Evolutionary conservation across 2,888 invertebrate species (phyloP), one percentile per base, ranked within the genome.

Genomic region (Muschampia plurimacula): DNA sequence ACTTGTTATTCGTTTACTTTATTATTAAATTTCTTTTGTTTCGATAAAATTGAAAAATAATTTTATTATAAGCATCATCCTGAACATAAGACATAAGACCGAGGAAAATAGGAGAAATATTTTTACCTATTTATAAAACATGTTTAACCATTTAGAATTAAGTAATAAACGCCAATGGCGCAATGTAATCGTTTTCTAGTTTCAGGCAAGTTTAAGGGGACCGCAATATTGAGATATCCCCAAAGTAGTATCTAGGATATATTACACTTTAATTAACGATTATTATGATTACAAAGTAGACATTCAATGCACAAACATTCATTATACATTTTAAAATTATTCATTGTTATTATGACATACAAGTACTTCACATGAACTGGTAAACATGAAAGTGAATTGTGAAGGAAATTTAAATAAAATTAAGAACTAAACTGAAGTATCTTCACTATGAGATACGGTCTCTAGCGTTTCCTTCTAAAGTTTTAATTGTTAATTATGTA

Each of bases 281-380:
- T 66, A 67, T 72, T 62, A 72, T 44, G 49, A 66, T 66, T 71
- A 49, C 32, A 67, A 66, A 39, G 66, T 71, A 71, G 71, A 49
- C 66, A 67, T 72, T 72, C 66, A 66, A 62, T 72, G 71, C 71
- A 72, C 71, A 72, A 72, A 72, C 60, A 41, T 41, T 66, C 57
- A 66, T 36, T 60, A 46, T 49, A 67, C 44, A 66, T 59, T 72
- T 72, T 72, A 59, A 44, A 44, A 65, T 66, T 46, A 46, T 57
- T 32, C 32, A 36, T 59, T 71, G 59, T 57, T 52, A 66, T 36
- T 57, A 28, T 71, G 59, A 65, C 46, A 44, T 57, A 41, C 55
- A n/a, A 13, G 64, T 64, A 64, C 69, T 70, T 70, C 57, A 64
- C 32, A 32, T 28, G 39, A 52, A 32, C 49, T 68, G 60, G 12